Base-by-base conservation (phyloP, 37 sponge, comb jelly and placozoan species). In the Corticium candelabrum region DNA sequence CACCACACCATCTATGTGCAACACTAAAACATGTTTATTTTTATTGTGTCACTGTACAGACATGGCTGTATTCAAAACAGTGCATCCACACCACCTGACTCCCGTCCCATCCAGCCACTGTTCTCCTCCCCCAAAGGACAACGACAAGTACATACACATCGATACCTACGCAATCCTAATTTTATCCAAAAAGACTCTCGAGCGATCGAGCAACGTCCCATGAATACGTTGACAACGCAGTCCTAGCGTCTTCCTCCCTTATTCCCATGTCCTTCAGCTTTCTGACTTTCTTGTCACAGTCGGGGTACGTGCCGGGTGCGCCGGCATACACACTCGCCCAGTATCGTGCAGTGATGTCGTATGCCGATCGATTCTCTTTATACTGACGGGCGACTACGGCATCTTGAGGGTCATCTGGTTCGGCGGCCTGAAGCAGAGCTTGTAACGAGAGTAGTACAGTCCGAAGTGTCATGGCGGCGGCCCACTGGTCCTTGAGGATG, bases 391-490 rank as follows among this genome's bases (percentile, higher is more conserved):
- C 99, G 30, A 97, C 99, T 33, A 97, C 94, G 32, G 99, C 99
- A 84, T 97, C 99, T 67, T 97, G 99, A 29, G 99, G 99, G 70
- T 97, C 99, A 71, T 94, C 90, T 38, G 99, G 99, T 62, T 97
- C 99, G 34, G 77, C 21, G 29, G 78, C 40, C 21, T 78, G 21
- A 32, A 33, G 29, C 35, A 70, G 73, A 2, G 82, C 89, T 79
- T 93, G 94, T 32, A 93, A 86, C 37, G 88, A 89, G 27, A 90
- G 80, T 1, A 97, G 84, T 34, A 97, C 99, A 70, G 94, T 94
- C 74, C 99, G 79, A 1, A 97, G 80, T 3, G 94, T 97, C 94
- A 97, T 93, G 3, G 94, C 99, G 31, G 99, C 99, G n/a, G 99
- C 99, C 99, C 99, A 97, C 67, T 97, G 94, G 77, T 93, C 94